phyloP scores from a whole-genome alignment of 1,140 invertebrate genomes.

The Gonatopus flavifemur region DNA sequence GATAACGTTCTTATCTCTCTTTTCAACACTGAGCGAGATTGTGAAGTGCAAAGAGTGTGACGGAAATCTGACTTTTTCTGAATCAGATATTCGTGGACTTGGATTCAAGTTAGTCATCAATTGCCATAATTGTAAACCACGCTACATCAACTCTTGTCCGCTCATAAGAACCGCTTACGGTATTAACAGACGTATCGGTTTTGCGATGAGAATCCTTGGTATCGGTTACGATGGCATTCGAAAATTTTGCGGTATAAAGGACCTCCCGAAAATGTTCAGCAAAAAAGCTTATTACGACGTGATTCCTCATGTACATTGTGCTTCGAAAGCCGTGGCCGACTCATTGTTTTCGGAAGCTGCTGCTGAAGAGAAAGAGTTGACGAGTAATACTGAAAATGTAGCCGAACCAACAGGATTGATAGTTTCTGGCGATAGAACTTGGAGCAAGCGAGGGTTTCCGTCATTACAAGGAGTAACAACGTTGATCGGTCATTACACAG shows the following conservation, averaged over 20 bases:
- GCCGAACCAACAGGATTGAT: background rate
- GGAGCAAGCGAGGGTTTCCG: background rate
- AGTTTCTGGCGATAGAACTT: slow-evolving; percentile 10
- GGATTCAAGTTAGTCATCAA: slow-evolving; percentile 12
- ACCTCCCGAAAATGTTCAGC: background rate
- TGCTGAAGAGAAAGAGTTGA: slow-evolving; percentile 1
- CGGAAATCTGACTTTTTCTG: background rate
- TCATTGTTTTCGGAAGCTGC: background rate
- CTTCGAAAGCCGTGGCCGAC: slow-evolving; percentile 4
- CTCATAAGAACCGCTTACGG: slow-evolving; percentile 5
- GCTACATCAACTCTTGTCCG: background rate
- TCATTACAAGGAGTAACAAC: slow-evolving; percentile 10
- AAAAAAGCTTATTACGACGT: too few relatives aligned
- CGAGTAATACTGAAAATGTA: background rate
- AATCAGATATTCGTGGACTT: slow-evolving; percentile 5
- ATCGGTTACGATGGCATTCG: background rate
- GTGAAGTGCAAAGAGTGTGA: slow-evolving; percentile 4
- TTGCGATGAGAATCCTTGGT: slow-evolving; percentile 12
- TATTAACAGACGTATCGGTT: slow-evolving; percentile 11
- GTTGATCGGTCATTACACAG: background rate
- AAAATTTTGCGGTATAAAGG: slow-evolving; percentile 15
- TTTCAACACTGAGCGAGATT: too few relatives aligned
- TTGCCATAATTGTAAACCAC: slow-evolving; percentile 1
- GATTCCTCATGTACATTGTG: slow-evolving; percentile 1
- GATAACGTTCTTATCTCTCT: too few relatives aligned